These are phyloP conservation scores for Brachionus plicatilis DNA, from an alignment of 1,140 invertebrate genomes.

Conservation along the genomic window DNA sequence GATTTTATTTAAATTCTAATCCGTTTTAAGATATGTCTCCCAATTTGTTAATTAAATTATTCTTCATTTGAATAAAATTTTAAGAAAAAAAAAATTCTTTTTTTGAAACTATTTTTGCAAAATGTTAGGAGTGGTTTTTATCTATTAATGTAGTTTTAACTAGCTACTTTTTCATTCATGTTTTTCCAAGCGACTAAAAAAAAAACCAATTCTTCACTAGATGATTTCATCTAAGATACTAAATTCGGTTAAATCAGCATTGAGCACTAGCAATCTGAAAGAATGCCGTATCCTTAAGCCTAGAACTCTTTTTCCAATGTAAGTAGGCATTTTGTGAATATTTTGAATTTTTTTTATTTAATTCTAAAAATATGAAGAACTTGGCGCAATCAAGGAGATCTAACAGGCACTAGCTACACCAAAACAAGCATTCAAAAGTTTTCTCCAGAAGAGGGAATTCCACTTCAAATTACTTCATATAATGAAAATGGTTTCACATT, in stretches of 20 bases:
- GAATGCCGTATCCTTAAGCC: background rate
- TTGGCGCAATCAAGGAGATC: background rate
- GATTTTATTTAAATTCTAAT: background rate
- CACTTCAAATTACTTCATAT: constrained; percentile 19
- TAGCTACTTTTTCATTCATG: background rate
- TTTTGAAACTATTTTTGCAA: background rate
- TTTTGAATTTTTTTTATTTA: background rate
- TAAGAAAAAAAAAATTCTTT: background rate
- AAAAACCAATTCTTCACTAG: background rate
- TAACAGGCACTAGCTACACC: background rate
- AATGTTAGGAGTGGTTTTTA: background rate
- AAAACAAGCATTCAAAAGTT: constrained; percentile 8
- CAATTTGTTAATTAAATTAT: background rate
- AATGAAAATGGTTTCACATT: constrained; percentile 29
- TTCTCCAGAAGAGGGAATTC: constrained; percentile 1
- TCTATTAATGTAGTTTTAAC: background rate
- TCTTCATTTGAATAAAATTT: background rate
- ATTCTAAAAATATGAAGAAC: background rate
- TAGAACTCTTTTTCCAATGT: background rate
- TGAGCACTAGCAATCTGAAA: background rate
- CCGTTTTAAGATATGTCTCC: background rate
- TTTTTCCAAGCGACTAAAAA: too few relatives aligned
- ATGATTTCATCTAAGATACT: background rate
- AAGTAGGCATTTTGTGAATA: background rate
- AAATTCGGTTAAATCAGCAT: background rate